phyloP scores from a whole-genome alignment of 2,797 vertebrate species.

The Denticeps clupeoides region DNA sequence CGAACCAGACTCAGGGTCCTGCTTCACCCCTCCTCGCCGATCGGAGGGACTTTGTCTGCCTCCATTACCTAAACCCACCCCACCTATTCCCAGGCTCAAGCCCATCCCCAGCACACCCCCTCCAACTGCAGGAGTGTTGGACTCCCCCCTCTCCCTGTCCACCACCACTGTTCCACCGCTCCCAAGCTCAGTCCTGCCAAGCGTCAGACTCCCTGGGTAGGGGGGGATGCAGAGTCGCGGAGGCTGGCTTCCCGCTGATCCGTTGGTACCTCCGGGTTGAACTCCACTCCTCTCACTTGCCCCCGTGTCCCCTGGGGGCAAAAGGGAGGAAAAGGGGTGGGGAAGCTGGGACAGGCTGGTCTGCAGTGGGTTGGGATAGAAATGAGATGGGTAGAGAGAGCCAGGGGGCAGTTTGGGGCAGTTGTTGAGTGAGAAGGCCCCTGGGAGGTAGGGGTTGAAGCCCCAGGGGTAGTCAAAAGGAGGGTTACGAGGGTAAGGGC shows the following conservation, averaged over 20 bases:
- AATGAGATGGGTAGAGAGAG: constrained; percentile 80
- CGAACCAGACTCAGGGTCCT: constrained; percentile 77
- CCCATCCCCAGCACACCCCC: constrained; percentile 25
- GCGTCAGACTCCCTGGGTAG: constrained; percentile 47
- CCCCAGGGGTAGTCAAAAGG: constrained; percentile 86
- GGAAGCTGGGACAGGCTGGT: constrained; percentile 71
- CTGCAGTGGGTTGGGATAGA: constrained; percentile 78
- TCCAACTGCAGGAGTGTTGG: constrained; percentile 26
- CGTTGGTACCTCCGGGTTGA: constrained; percentile 45
- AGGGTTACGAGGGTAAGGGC: constrained; percentile 70
- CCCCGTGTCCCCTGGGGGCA: constrained; percentile 56
- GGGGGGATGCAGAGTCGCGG: constrained; percentile 55
- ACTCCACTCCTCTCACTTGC: constrained; percentile 50
- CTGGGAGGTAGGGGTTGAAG: constrained; percentile 81
- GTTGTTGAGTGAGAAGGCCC: constrained; percentile 77
- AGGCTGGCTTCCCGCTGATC: constrained; percentile 49
- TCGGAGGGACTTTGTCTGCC: constrained; percentile 54
- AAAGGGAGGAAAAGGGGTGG: constrained; percentile 63
- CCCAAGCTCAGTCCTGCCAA: constrained; percentile 56
- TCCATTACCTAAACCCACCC: constrained; percentile 35
- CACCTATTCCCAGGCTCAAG: constrained; percentile 32
- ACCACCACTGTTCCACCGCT: constrained; percentile 35
- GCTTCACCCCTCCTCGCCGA: constrained; percentile 61
- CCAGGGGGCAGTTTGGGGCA: constrained; percentile 80
- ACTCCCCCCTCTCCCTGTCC: constrained; percentile 51